Conservation (phyloP, 2,113 vertebrate genomes). For the Aramus guarauna region DNA sequence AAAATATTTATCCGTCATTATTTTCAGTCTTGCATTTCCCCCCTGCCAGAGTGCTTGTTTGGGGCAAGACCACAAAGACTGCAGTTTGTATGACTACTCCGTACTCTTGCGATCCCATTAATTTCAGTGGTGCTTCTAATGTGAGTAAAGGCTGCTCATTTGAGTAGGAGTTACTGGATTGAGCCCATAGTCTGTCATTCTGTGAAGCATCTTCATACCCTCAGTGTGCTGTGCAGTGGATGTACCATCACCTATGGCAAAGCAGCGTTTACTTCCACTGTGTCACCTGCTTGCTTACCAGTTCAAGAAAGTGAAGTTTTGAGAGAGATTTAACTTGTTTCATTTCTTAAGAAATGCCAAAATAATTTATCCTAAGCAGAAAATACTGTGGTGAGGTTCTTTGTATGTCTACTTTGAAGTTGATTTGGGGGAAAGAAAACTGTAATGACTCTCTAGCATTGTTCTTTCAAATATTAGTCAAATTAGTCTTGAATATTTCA, state of each 20-base stretch:
- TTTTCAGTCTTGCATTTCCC: background rate
- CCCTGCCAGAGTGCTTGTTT: background rate
- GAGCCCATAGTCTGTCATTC: background rate
- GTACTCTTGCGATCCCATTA: background rate
- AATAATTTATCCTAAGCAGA: background rate
- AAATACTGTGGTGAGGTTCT: background rate
- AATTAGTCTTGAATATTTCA: background rate
- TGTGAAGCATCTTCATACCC: background rate
- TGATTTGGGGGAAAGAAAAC: fast-evolving
- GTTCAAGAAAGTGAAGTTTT: background rate
- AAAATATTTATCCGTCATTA: background rate
- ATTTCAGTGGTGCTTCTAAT: background rate
- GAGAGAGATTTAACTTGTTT: background rate
- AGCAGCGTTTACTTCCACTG: background rate
- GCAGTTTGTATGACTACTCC: background rate
- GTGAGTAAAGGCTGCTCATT: background rate
- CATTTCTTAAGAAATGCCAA: background rate
- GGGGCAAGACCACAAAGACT: background rate
- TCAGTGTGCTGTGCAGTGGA: background rate
- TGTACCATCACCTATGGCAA: fast-evolving
- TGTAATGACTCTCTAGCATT: background rate
- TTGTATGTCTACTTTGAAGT: background rate
- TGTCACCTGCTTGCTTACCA: background rate
- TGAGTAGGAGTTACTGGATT: background rate
- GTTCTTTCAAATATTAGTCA: background rate